phyloP scores from a whole-genome alignment of 2,113 vertebrate species.

The Pavo muticus region DNA sequence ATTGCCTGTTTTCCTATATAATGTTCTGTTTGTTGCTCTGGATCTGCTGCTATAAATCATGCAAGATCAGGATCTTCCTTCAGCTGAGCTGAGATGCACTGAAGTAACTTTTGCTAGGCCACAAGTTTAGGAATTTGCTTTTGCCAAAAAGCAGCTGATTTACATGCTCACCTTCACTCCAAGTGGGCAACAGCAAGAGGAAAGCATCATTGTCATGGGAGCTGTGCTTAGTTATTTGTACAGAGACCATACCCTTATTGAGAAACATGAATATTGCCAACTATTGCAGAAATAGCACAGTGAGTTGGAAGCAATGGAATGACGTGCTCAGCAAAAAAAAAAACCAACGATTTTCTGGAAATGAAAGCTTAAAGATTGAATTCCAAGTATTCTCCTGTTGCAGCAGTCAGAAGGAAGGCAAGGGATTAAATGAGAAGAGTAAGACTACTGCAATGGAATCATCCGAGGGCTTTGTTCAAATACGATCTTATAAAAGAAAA shows the following conservation, averaged over 20 bases:
- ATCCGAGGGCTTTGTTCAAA: neutral
- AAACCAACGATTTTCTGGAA: neutral
- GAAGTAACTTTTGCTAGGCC: neutral
- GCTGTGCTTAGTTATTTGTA: neutral
- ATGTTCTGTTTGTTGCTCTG: neutral
- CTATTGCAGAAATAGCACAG: neutral
- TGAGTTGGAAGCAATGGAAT: neutral
- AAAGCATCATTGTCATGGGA: neutral
- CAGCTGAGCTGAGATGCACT: neutral
- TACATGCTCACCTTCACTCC: neutral
- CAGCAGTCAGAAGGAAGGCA: neutral
- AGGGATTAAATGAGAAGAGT: neutral
- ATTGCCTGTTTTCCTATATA: neutral
- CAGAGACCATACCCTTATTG: neutral
- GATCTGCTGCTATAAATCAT: slow-evolving; percentile 17
- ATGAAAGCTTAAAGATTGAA: neutral
- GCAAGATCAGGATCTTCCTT: neutral
- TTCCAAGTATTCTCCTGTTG: neutral
- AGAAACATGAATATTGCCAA: neutral
- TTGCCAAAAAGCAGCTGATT: neutral
- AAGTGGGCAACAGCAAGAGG: neutral
- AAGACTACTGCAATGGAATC: neutral
- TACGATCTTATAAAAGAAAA: neutral
- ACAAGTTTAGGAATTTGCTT: neutral
- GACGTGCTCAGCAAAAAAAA: neutral